These are phyloP conservation scores for Crenuchus spilurus DNA, from an alignment of 2,797 vertebrate species.

Conservation along the genomic window DNA sequence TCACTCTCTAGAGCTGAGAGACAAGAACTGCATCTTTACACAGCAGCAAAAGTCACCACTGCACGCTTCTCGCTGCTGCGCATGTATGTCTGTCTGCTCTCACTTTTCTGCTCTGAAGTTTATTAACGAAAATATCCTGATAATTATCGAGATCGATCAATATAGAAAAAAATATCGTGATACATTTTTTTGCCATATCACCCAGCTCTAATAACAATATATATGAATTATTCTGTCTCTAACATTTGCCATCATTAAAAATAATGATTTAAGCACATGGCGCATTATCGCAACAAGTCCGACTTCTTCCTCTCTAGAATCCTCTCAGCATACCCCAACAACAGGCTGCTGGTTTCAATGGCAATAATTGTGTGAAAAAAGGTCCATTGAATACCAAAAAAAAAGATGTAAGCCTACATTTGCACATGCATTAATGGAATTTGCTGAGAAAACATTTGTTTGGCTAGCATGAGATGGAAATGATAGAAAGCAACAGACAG, in stretches of 20 bases:
- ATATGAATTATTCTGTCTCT: background rate
- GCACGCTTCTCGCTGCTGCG: no score
- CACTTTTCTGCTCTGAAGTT: no score
- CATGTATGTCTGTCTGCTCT: no score
- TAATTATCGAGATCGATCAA: no score
- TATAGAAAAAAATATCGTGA: no score
- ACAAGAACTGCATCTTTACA: no score
- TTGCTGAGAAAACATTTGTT: slow-evolving; percentile 42
- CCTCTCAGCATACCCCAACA: slow-evolving; percentile 44
- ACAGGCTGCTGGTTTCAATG: slow-evolving; percentile 62
- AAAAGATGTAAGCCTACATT: slow-evolving; percentile 47
- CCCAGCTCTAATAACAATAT: no score
- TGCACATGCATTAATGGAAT: slow-evolving; percentile 71
- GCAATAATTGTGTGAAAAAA: slow-evolving; percentile 63
- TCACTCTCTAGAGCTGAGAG: no score
- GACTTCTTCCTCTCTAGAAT: slow-evolving; percentile 1
- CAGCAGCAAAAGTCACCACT: no score
- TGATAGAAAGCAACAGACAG: slow-evolving; percentile 70
- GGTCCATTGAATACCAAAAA: slow-evolving; percentile 65
- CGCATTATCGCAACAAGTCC: background rate
- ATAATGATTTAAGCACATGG: background rate
- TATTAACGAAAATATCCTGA: no score
- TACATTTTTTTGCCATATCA: no score
- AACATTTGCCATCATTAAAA: background rate
- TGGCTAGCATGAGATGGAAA: slow-evolving; percentile 63